These are phyloP conservation scores for Archivesica marissinica DNA, from an alignment of 1,140 invertebrate genomes.

Conservation along the genomic window DNA sequence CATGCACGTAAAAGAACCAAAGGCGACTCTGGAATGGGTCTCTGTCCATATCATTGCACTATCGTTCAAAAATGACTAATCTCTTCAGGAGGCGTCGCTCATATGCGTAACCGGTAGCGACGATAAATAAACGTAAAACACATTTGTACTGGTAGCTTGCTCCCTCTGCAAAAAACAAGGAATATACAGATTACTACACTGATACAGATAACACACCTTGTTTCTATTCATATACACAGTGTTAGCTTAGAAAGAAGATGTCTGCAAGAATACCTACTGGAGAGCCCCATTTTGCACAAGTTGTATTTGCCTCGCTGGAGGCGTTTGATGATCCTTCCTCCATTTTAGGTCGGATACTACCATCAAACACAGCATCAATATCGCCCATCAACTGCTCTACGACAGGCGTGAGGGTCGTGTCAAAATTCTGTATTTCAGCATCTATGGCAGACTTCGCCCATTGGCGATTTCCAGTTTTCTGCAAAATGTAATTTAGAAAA, in stretches of 20 bases:
- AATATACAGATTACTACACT: background rate
- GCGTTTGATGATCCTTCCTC: constrained; percentile 43
- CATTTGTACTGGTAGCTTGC: background rate
- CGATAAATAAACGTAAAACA: no score
- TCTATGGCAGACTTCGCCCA: constrained; percentile 37
- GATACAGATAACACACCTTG: background rate
- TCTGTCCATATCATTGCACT: no score
- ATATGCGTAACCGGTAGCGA: no score
- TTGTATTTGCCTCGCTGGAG: constrained; percentile 12
- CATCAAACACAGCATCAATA: constrained; percentile 54
- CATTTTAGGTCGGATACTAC: constrained; percentile 47
- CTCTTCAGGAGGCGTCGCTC: no score
- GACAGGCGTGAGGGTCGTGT: constrained; percentile 4
- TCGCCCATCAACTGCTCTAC: constrained; percentile 29
- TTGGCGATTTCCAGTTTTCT: background rate
- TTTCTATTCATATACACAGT: no score
- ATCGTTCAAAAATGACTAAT: no score
- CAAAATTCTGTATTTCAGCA: constrained; percentile 24
- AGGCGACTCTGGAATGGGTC: no score
- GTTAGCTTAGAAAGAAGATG: no score
- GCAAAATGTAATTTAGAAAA: no score
- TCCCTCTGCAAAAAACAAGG: background rate
- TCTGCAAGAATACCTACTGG: constrained; percentile 10
- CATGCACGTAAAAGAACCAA: no score
- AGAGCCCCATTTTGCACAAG: constrained; percentile 50